Evolutionary conservation across 1,140 invertebrate species (phyloP), one percentile per base, ranked within the genome.

Genomic region (Drosophila guanche): DNA sequence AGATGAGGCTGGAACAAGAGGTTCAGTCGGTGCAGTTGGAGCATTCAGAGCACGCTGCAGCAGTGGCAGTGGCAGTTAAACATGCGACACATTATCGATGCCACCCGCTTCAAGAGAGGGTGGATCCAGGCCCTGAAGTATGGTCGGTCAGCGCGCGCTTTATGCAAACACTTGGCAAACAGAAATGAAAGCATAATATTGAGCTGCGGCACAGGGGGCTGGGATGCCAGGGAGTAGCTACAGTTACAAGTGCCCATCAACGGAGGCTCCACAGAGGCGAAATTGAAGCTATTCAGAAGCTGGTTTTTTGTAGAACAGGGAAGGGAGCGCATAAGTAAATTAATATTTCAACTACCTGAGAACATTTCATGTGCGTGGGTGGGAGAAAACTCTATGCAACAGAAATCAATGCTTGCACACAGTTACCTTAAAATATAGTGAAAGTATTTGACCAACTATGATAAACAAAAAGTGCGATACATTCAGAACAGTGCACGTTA

Each of bases 151-250:
- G 71, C 73, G 58, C 79, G 79, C 61, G 74, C 78, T 71, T 76
- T 72, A 68, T 88, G 75, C 83, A 86, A 88, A 86, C 83, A 86
- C 83, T 86, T 76, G 66, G 83, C 66, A 65, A 83, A 70, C 83
- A 83, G 81, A 85, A 86, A 86, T 83, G 84, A 78, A 88, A 88
- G 83, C 83, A 86, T 88, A 86, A 88, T 88, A 81, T 78, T 85
- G 61, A 59, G 54, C 73, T 43, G 62, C 23, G 14, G 46, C 59
- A 74, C 29, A 40, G 37, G 20, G 22, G 37, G 52, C n/a, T 3
- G 7, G 42, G 14, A 4, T 37, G 54, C 29, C 16, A 48, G 50
- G 23, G n/a, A 53, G 41, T 27, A 25, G 63, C 42, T 45, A 23
- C 63, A 68, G 47, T 67, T 48, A 59, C 71, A 75, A 76, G 71